Evolutionary conservation across 2,888 invertebrate genomes (phyloP).

Genomic region (Acleris cristana): DNA sequence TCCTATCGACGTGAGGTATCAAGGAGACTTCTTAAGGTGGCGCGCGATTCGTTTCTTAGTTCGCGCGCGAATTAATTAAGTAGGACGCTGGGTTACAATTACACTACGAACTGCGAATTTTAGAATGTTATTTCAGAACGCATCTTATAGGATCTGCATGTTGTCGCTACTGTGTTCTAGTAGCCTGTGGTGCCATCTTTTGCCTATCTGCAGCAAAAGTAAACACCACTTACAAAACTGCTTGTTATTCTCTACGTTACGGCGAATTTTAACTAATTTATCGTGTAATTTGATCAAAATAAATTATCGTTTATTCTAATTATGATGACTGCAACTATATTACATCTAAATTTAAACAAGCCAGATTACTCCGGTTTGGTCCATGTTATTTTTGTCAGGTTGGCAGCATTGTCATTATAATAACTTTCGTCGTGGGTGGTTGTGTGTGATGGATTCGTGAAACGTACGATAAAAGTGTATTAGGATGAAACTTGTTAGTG

Average conservation of each 20-base stretch:
- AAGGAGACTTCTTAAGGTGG: no score
- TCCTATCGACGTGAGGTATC: no score
- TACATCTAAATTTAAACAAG: background rate
- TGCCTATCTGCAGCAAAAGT: background rate
- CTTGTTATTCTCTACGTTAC: no score
- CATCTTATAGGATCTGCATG: slow-evolving; percentile 7
- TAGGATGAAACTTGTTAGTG: slow-evolving; percentile 29
- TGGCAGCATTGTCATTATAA: slow-evolving; percentile 64
- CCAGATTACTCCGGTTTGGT: slow-evolving; percentile 3
- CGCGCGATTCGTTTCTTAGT: no score
- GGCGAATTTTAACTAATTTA: no score
- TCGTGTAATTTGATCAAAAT: no score
- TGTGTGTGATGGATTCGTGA: slow-evolving; percentile 48
- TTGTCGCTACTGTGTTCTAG: slow-evolving; percentile 17
- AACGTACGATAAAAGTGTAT: slow-evolving; percentile 53
- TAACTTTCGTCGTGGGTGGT: slow-evolving; percentile 71
- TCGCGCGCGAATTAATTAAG: no score
- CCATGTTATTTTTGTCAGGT: slow-evolving; percentile 42
- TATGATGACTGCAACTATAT: no score
- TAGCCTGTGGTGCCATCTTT: slow-evolving; percentile 24
- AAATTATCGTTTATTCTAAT: no score
- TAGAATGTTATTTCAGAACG: slow-evolving; percentile 22
- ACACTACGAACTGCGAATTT: background rate
- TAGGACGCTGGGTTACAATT: no score
- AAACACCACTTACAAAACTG: background rate